A percentile compares a stretch with the other conserved stretches of the same genome.
Conservation (phyloP, 2,888 invertebrate genomes). For the Lamellibrachia satsuma region DNA sequence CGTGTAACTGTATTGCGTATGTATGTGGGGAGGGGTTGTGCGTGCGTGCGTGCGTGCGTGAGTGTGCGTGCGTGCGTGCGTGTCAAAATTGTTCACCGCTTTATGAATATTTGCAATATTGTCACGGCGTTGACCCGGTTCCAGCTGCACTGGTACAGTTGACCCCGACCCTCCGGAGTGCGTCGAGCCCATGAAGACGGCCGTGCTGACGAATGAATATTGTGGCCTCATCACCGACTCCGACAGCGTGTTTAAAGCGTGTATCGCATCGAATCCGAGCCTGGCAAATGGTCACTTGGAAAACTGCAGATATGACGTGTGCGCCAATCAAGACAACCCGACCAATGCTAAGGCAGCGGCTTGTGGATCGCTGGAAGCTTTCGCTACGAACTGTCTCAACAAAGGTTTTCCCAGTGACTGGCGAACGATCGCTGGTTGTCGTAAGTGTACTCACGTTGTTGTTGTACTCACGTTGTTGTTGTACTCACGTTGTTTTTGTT, state of each 20-base stretch:
- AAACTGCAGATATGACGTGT: conserved; percentile 31
- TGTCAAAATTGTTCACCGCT: not conserved
- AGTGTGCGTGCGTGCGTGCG: no score
- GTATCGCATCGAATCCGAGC: not conserved
- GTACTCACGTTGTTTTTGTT: not conserved
- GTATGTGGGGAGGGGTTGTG: no score
- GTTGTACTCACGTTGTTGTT: not conserved
- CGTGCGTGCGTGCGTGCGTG: no score
- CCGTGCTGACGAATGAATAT: conserved; percentile 17
- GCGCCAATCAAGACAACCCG: conserved; percentile 25
- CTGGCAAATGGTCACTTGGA: not conserved
- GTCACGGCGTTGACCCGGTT: not conserved
- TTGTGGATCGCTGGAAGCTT: conserved; percentile 26
- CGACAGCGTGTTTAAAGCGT: not conserved
- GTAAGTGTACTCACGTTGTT: not conserved
- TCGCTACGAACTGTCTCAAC: conserved; percentile 23
- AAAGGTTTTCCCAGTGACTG: not conserved
- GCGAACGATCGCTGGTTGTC: conserved; percentile 14
- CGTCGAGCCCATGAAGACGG: conserved; percentile 20
- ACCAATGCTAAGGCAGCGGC: conserved; percentile 29
- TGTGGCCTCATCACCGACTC: conserved; percentile 23
- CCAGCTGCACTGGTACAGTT: conserved; percentile 20
- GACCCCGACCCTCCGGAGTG: conserved; percentile 18
- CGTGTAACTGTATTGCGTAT: not conserved
- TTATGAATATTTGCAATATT: not conserved